phyloP scores from a whole-genome alignment of 2,113 vertebrate species.

The Anthoscopus minutus region DNA sequence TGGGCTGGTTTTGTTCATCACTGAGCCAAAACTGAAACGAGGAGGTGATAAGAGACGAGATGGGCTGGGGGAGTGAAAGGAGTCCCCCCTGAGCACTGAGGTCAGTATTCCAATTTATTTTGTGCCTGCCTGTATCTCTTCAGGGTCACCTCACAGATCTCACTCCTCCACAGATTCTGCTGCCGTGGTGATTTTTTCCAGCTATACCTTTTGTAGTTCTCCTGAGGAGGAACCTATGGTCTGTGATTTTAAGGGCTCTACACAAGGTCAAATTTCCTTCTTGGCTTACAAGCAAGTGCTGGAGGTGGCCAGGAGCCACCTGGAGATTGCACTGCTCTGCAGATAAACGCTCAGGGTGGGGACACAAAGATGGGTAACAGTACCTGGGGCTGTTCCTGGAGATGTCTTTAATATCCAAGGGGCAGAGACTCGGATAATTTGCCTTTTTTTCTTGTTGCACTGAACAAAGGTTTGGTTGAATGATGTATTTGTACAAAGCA shows the following conservation, averaged over 20 bases:
- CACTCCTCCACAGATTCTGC: neutral
- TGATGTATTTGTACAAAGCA: neutral
- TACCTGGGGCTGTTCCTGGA: neutral
- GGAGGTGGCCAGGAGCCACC: neutral
- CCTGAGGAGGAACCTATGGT: neutral
- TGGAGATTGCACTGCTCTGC: neutral
- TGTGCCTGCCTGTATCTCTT: neutral
- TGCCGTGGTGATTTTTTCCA: neutral
- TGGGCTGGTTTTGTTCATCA: neutral
- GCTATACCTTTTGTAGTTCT: neutral
- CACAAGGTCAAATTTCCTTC: neutral
- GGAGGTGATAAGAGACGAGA: neutral
- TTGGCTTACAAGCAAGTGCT: neutral
- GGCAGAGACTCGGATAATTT: neutral
- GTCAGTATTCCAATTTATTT: constrained; percentile 8
- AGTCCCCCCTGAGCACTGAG: neutral
- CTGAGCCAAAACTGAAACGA: neutral
- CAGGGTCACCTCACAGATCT: neutral
- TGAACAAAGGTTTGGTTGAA: neutral
- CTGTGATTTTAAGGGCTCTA: neutral
- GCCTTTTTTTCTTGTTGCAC: neutral
- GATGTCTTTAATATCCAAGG: neutral
- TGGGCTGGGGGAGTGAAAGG: neutral
- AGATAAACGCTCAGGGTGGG: neutral
- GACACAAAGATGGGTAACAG: neutral